Base-by-base conservation (phyloP, 2,113 vertebrate genomes). In the Grantiella picta region DNA sequence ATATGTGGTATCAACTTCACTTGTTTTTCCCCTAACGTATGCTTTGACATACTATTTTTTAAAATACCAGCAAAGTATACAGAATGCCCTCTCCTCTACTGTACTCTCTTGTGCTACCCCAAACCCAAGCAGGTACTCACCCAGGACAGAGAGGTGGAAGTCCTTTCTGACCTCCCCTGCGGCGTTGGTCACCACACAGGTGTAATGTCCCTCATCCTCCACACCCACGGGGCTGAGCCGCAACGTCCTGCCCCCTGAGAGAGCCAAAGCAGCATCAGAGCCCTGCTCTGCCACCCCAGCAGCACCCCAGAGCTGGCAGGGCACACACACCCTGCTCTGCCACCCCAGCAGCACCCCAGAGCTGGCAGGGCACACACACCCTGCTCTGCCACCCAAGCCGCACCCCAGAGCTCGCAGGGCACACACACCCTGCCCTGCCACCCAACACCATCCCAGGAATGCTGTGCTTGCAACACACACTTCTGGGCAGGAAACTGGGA, bases 141-240 rank as follows among this genome's bases (percentile, higher is more conserved):
- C 99, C 42, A 99, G 96, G 64, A 99, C 95, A 53, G 98, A 98
- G 36, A 99, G 98, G 42, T 98, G 90, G 95, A 99, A 99, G 86
- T 96, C 94, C 95, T 99, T 99, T 82, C 98, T 98, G 54, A 97
- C 98, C 94, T 99, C 98, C 65, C 99, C 99, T 36, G 98, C 99
- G 50, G 97, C 94, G 19, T 99, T 99, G 38, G 98, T 98, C 42
- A 98, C 99, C 4, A 99, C 83, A 44, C 99, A 99, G 2, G 98
- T 98, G 45, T 99, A 99, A 47, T 64, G 98, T 89, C 99, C 99
- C 70, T 98, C 97, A 35, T 99, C 98, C 24, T 98, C 98, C 2
- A 86, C 79, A 23, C 96, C 91, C 7, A 96, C 91, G 21, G 99
- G 98, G 86, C 98, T 98, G 73, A 99, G 91, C 36, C 98, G 98